Conservation (phyloP, 2,113 vertebrate genomes). For the Gulo gulo region DNA sequence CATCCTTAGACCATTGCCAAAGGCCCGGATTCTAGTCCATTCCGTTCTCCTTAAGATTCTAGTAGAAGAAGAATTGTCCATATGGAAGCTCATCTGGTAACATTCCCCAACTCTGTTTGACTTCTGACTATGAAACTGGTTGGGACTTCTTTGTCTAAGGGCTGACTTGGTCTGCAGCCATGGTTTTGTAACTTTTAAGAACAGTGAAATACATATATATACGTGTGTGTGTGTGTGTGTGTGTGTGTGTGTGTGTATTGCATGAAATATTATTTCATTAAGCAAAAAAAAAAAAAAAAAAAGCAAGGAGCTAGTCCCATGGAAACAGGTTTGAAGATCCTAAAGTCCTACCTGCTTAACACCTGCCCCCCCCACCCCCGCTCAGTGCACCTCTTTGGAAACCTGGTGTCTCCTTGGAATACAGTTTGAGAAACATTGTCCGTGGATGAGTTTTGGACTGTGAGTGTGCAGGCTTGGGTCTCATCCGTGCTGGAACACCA, state of each 20-base stretch:
- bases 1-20: neutral
- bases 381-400: neutral
- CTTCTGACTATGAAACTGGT: neutral
- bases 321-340: neutral
- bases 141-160: neutral
- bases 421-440: neutral
- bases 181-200: neutral
- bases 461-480: neutral
- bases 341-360: neutral
- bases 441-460: neutral
- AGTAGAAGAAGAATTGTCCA: neutral
- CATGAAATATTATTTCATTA: neutral
- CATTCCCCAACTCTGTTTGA: neutral
- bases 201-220: neutral
- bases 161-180: neutral
- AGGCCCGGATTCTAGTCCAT: neutral
- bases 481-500: neutral
- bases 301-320: neutral
- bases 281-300: neutral
- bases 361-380: rapidly evolving
- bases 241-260: neutral
- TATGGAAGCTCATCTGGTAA: neutral
- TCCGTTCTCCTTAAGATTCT: neutral
- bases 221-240: too few species aligned
- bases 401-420: neutral